These are phyloP conservation scores for Geotrypetes seraphini DNA, from an alignment of 2,797 vertebrate genomes.

Conservation along the genomic window DNA sequence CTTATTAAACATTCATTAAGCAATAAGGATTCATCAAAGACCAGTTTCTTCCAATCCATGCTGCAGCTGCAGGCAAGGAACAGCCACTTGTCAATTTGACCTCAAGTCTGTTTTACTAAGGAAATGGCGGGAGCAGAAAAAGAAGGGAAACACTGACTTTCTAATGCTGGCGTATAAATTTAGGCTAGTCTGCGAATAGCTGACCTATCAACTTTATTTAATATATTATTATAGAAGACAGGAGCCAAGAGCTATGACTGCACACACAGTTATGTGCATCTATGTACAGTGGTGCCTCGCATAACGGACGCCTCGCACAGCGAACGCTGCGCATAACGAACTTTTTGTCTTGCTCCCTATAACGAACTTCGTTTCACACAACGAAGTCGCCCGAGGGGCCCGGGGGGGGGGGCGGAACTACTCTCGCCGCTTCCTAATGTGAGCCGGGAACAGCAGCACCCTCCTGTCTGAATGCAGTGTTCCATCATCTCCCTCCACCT, in stretches of 20 bases:
- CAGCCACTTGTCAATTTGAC: slow-evolving; percentile 27
- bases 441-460: too few species aligned
- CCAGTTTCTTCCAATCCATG: slow-evolving; percentile 28
- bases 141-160: slow-evolving; percentile 18
- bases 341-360: too few species aligned
- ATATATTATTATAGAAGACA: slow-evolving; percentile 28
- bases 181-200: slow-evolving; percentile 22
- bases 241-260: slow-evolving; percentile 11
- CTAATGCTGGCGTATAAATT: slow-evolving; percentile 33
- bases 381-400: too few species aligned
- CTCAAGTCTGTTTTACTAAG: slow-evolving; percentile 15
- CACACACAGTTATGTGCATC: slow-evolving; percentile 4
- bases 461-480: too few species aligned
- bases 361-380: too few species aligned
- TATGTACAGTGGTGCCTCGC: too few species aligned
- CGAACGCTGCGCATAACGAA: too few species aligned
- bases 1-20: slow-evolving; percentile 52
- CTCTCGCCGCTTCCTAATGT: too few species aligned
- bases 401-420: too few species aligned
- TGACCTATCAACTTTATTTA: slow-evolving; percentile 23
- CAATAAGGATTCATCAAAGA: slow-evolving; percentile 44
- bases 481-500: too few species aligned
- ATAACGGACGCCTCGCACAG: too few species aligned
- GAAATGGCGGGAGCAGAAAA: slow-evolving; percentile 18
- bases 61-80: slow-evolving; percentile 34